A percentile compares a stretch with the other conserved stretches of the same genome.
These are phyloP conservation scores for Euwallacea similis DNA, from an alignment of 1,140 invertebrate species.

Conservation along the genomic window DNA sequence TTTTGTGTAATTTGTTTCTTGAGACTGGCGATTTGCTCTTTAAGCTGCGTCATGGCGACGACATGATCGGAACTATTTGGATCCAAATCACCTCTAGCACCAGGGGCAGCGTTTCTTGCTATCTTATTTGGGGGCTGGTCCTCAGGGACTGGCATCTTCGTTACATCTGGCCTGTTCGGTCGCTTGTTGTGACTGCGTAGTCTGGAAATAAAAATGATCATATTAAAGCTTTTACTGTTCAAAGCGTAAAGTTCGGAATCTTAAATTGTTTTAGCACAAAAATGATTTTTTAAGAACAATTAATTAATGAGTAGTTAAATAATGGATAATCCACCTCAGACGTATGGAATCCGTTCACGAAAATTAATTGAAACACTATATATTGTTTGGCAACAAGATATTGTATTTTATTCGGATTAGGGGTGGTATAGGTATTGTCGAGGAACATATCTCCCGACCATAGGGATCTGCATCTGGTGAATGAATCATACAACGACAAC, in stretches of 20 bases:
- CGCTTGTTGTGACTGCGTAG: slow-evolving; percentile 70
- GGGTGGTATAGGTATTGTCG: too few relatives aligned
- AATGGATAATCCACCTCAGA: too few relatives aligned
- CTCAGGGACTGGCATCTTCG: slow-evolving; percentile 61
- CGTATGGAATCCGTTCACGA: too few relatives aligned
- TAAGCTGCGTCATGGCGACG: slow-evolving; percentile 90
- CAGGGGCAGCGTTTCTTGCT: slow-evolving; percentile 52
- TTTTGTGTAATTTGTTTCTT: slow-evolving; percentile 86
- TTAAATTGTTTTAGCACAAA: too few relatives aligned
- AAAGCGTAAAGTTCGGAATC: background rate
- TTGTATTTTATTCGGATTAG: too few relatives aligned
- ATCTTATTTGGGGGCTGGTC: slow-evolving; percentile 55
- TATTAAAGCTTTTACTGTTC: background rate
- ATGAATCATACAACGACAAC: too few relatives aligned
- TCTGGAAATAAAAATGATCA: slow-evolving; percentile 50
- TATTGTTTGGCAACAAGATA: too few relatives aligned
- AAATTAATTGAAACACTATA: too few relatives aligned
- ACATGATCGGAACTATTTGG: slow-evolving; percentile 91
- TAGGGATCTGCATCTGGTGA: too few relatives aligned
- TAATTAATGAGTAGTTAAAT: too few relatives aligned
- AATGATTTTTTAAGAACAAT: too few relatives aligned
- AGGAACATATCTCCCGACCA: too few relatives aligned
- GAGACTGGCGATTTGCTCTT: slow-evolving; percentile 90
- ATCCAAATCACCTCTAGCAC: slow-evolving; percentile 64
- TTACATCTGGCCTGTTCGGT: slow-evolving; percentile 72